Base-by-base conservation (phyloP, 2,113 vertebrate species). In the Onychostoma macrolepis region DNA sequence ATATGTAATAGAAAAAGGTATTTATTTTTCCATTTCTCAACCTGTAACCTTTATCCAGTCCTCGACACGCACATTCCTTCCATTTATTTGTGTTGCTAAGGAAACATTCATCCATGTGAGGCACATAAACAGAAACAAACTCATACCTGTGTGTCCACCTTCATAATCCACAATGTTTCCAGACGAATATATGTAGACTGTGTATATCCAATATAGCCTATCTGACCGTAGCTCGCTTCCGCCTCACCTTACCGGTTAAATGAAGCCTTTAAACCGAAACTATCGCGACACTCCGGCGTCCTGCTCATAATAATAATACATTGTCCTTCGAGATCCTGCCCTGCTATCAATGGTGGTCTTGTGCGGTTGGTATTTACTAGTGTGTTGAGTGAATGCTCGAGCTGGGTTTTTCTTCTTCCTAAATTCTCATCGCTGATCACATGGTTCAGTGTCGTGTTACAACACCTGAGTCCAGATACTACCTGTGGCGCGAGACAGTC, bases 371-470 rank as follows among this genome's bases (percentile, higher is more conserved):
- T 72, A 28, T 83, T 75, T 58, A 61, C 72, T 53, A 15, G 13
- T 24, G 41, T 17, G 65, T 43, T 58, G 79, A 28, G 76, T 21
- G 74, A 76, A 76, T 28, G 53, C 56, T 77, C 33, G 79, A 86
- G 50, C 76, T 82, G 76, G 45, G 17, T 30, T 74, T 12, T 69
- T 75, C 86, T 58, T 88, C 89, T 83, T 92, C 91, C 91, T 88
- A 93, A 86, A 83, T 77, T 90, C 93, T 91, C 94, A 83, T 85
- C 88, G 90, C n/a, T 77, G 89, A 91, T 95, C 95, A 95, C 93
- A 85, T 95, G 95, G 67, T 87, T 69, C 83, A 90, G 93, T 91
- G 90, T 95, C 93, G 85, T 83, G 87, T 96, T 95, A 94, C 94
- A 93, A 87, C 91, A 95, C 95, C 95, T 95, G 95, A 89, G 92